Evolutionary conservation across 2,797 vertebrate species (phyloP), one percentile per base, ranked within the genome.

Genomic region (Myiothlypis coronata): DNA sequence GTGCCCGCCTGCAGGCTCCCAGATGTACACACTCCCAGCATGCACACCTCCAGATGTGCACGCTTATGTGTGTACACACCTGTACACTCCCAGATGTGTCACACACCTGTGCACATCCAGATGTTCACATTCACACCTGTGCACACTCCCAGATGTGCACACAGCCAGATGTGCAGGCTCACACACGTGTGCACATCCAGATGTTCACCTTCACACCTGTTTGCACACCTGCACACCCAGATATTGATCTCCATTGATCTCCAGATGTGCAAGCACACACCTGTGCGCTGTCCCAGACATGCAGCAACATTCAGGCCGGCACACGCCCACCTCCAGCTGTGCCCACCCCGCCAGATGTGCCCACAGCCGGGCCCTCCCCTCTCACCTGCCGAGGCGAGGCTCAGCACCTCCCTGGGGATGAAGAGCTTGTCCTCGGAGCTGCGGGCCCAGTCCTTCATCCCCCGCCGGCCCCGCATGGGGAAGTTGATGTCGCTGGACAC

Each of bases 401-500:
- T 99, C 96, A 99, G 99, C 96, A 99, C 99, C 97, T 99, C 99
- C 98, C 99, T 99, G 72, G 99, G 99, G 93, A 99, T 99, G 97
- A 98, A 99, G 94, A 99, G 99, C 80, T 99, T 99, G 97, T 99
- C 99, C 91, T 99, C 99, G 0, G 99, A 99, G 93, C 98, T 99
- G 82, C 99, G 98, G 19, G 99, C 99, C 99, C 99, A 99, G 96
- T 99, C 99, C 96, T 99, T 99, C 99, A 99, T 99, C 68, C 99
- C 99, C 95, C 99, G 97, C 30, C 99, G 98, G 28, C 99, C 99
- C 93, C 98, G 99, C 99, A 99, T 99, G 77, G 99, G 99, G 94
- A 99, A 99, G 92, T 99, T 99, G 97, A 99, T 99, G 97, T 99
- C 99, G 3, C 99, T 99, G 97, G 99, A 99, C 96, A 99, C 99